These are phyloP conservation scores for Nesometra sesokonis DNA, from an alignment of 35 echinoderm and acorn worm genomes.

Conservation along the genomic window DNA sequence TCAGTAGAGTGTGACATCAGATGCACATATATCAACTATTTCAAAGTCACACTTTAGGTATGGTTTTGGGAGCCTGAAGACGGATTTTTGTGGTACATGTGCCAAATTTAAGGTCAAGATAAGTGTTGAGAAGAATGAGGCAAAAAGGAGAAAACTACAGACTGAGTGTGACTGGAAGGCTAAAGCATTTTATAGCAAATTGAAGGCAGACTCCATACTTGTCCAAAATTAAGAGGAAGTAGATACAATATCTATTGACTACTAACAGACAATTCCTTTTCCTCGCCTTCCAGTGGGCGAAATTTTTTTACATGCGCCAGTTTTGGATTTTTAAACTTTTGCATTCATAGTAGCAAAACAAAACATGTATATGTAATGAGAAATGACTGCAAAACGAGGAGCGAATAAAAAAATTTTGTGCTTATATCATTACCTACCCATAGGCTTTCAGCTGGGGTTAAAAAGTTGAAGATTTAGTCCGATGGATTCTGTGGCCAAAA, in stretches of 20 bases:
- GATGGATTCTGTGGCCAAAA: conserved; percentile 15
- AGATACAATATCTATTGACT: neutral
- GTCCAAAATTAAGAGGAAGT: neutral
- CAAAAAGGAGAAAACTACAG: neutral
- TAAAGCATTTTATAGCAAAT: conserved; percentile 3
- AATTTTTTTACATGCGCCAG: conserved; percentile 12
- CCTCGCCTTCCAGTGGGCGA: conserved; percentile 12
- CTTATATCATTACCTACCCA: neutral
- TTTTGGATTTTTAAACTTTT: conserved; percentile 2
- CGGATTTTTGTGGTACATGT: conserved; percentile 19
- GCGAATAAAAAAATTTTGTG: conserved; percentile 3
- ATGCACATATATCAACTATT: neutral
- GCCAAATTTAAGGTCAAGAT: conserved; percentile 6
- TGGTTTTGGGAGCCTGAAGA: conserved; percentile 10
- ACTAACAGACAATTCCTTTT: neutral
- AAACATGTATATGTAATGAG: conserved; percentile 20
- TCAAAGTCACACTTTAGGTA: conserved; percentile 20
- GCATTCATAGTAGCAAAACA: neutral
- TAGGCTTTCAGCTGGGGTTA: neutral
- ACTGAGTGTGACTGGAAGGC: conserved; percentile 1
- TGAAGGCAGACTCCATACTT: neutral
- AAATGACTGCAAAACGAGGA: neutral
- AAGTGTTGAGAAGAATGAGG: neutral
- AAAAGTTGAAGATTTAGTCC: neutral
- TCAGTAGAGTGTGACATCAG: conserved; percentile 5